Percentiles rank a stretch among this genome's conserved stretches.
phyloP scores from a whole-genome alignment of 2,888 invertebrate species.

The Lacanobia wlatinum region DNA sequence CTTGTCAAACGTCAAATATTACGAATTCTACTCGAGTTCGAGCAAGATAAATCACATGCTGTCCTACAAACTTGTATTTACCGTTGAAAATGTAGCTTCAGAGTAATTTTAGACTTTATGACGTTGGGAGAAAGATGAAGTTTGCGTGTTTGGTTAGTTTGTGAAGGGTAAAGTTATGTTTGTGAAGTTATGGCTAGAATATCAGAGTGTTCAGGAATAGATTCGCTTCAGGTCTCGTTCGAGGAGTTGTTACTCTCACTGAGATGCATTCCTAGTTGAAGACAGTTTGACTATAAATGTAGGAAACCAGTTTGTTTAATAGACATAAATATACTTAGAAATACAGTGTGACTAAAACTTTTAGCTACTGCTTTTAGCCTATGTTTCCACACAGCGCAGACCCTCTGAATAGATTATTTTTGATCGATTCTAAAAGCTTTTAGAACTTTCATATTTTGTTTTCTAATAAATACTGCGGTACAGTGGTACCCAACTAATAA shows the following conservation, averaged over 20 bases:
- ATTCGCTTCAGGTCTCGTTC: constrained; percentile 36
- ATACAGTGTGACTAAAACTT: not conserved
- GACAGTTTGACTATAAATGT: constrained; percentile 4
- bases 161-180: constrained; percentile 32
- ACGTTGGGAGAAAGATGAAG: not conserved
- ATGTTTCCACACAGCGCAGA: no score
- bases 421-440: no score
- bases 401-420: no score
- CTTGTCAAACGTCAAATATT: constrained; percentile 63
- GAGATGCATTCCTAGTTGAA: constrained; percentile 20
- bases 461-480: no score
- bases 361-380: no score
- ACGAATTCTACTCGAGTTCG: constrained; percentile 62
- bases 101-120: constrained; percentile 37
- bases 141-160: constrained; percentile 3
- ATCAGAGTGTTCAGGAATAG: constrained; percentile 49
- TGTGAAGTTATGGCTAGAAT: constrained; percentile 44
- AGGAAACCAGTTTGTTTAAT: not conserved
- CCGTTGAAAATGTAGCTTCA: not conserved
- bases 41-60: constrained; percentile 66
- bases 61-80: constrained; percentile 28
- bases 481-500: no score
- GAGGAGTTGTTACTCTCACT: constrained; percentile 20
- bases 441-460: no score
- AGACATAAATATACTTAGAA: not conserved